Base-by-base conservation (phyloP, 2,888 invertebrate genomes). In the Heteromyza rotundicornis region DNA sequence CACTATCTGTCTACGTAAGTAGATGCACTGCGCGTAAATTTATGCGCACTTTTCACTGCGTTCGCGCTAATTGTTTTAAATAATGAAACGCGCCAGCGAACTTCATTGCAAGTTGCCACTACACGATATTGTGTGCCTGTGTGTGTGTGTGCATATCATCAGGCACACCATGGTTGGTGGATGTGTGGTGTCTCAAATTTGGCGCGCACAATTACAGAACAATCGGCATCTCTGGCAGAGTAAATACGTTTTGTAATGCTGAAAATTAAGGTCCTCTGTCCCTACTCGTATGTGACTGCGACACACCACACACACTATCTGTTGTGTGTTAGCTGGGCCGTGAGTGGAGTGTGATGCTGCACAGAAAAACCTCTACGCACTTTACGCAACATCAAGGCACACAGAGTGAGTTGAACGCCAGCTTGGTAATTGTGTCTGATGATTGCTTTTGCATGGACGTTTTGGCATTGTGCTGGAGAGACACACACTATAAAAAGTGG, bases 61-160 rank as follows among this genome's bases (percentile, higher is more conserved):
- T 61, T 58, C 60, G 62, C 65, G 65, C 70, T 71, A 70, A 71
- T 71, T 71, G 68, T 71, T 70, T 70, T 67, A 64, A 71, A 69
- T 70, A 71, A 71, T 68, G 69, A 12, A 24, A 52, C 14, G 50
- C 19, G 50, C 50, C 40, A 50, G n/a, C 12, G 17, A 2, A 50
- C 50, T 23, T 20, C 50, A 20, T 7, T 50, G 50, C 40, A 40
- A 40, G 40, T 40, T n/a, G n/a, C 40, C 5, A 40, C 40, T n/a
- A n/a, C 40, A 40, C 40, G 14, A n/a, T n/a, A 20, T 19, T 19
- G 20, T 19, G n/a, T n/a, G n/a, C n/a, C n/a, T n/a, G n/a, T n/a
- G n/a, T n/a, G n/a, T n/a, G n/a, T n/a, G n/a, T n/a, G n/a, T n/a
- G 47, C 47, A 47, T 17, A 20, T 10, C 47, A 47, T 7, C 40